Evolutionary conservation across 2,797 vertebrate genomes (phyloP).

Genomic region (Ctenopoma kingsleyae): DNA sequence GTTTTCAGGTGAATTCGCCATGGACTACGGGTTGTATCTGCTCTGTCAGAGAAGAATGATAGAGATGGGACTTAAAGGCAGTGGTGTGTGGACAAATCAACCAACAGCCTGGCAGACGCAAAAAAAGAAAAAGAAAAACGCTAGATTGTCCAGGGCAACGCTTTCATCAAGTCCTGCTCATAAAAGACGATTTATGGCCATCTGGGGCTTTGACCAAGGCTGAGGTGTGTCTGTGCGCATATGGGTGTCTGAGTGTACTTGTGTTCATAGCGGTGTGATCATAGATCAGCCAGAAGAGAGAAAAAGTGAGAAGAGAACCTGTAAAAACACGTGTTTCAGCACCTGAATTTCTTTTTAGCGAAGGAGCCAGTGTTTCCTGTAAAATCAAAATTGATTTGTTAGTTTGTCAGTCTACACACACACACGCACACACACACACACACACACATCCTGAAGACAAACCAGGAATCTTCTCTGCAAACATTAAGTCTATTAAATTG

Average conservation of each 20-base stretch:
- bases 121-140: constrained; percentile 42
- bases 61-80: constrained; percentile 77
- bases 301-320: constrained; percentile 61
- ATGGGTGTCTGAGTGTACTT: constrained; percentile 39
- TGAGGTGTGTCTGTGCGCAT: constrained; percentile 63
- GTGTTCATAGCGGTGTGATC: constrained; percentile 61
- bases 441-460: background rate
- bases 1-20: background rate
- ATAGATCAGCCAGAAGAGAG: constrained; percentile 69
- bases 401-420: constrained; percentile 17
- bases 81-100: constrained; percentile 80
- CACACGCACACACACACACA: background rate
- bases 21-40: constrained; percentile 48
- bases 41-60: constrained; percentile 69
- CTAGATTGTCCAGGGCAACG: constrained; percentile 79
- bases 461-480: background rate
- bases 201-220: constrained; percentile 73
- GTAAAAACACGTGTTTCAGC: constrained; percentile 67
- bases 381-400: constrained; percentile 68
- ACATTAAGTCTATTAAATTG: constrained; percentile 5
- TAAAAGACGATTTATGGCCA: constrained; percentile 79
- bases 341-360: constrained; percentile 58
- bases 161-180: constrained; percentile 85
- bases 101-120: constrained; percentile 76
- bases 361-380: constrained; percentile 62